Base-by-base conservation (phyloP, 2,113 vertebrate species). In the Oryzias celebensis region DNA sequence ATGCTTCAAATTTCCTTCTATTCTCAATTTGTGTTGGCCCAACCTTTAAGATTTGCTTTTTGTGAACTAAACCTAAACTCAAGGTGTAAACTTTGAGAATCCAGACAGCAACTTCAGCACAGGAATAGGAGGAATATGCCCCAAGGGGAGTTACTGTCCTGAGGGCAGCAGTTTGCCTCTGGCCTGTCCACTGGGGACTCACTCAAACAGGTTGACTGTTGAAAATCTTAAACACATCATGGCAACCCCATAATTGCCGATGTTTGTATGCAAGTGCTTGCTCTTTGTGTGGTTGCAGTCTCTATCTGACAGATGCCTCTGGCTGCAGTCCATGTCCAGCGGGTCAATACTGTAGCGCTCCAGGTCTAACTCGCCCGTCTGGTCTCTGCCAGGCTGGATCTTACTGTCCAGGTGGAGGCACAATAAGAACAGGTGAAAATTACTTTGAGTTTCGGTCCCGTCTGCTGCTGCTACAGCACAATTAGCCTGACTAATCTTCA, bases 141-240 rank as follows among this genome's bases (percentile, higher is more conserved):
- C 95, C 5, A 58, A 77, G 14, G 96, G 96, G 14, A 90, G 89
- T 42, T 96, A 93, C 83, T 97, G 96, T 77, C 95, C 94, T 26
- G 71, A 89, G 63, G 95, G 94, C 13, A 93, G 93, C 14, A 88
- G 83, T 2, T 53, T 90, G 16, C 94, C 94, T 7, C 50, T 93
- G 16, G 88, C 80, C 0, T 99, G 96, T 60, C 95, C 95, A 0
- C 20, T 65, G 48, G 96, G 96, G 16, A 95, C 94, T 51, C 96
- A 92, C 82, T 97, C 96, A 3, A 84, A 93, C 78, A 91, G 92
- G 96, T 98, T 20, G 18, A 65, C 44, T 24, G 28, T 14, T 10
- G 17, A 8, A 50, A 52, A 58, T 49, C 48, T 44, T 14, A 44
- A 4, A 49, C 1, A 17, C 2, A 52, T 44, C 36, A 3, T 26